phyloP scores from a whole-genome alignment of 64 coral and sea anemone species.

The Pachyseris speciosa region DNA sequence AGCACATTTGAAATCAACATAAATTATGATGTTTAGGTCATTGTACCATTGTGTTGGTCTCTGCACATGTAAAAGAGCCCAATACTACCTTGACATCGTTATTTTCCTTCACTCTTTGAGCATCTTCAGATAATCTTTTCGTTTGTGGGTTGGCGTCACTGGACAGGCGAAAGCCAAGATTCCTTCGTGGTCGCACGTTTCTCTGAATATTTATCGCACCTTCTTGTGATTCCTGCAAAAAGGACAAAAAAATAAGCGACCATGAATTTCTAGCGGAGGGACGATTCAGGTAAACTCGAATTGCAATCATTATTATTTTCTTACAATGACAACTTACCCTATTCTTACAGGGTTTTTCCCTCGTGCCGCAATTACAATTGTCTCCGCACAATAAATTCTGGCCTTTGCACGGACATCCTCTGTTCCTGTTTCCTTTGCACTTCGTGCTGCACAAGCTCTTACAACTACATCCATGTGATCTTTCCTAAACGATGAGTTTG shows the following conservation, averaged over 20 bases:
- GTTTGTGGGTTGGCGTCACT: not conserved
- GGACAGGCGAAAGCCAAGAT: not conserved
- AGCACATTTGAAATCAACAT: not conserved
- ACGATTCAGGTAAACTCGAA: not conserved
- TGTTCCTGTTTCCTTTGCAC: constrained; percentile 15
- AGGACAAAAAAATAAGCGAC: not conserved
- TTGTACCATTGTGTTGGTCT: not conserved
- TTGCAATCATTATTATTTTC: not conserved
- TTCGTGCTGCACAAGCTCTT: constrained; percentile 38
- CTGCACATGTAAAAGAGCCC: not conserved
- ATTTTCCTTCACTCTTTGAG: constrained; percentile 49
- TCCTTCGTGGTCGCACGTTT: not conserved
- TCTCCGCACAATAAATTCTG: not conserved
- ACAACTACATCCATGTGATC: not conserved
- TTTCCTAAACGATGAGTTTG: not conserved
- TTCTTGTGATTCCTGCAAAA: not conserved
- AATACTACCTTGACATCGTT: constrained; percentile 37
- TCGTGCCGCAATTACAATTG: constrained; percentile 19
- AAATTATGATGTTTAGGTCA: not conserved
- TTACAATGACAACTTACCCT: constrained; percentile 14
- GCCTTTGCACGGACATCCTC: constrained; percentile 50
- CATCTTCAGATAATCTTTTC: constrained; percentile 15
- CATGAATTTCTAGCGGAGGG: not conserved
- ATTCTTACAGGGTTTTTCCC: constrained; percentile 37
- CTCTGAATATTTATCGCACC: not conserved